Evolutionary conservation across 2,113 vertebrate genomes (phyloP), one percentile per base, ranked within the genome.

Genomic region (Rhineura floridana): DNA sequence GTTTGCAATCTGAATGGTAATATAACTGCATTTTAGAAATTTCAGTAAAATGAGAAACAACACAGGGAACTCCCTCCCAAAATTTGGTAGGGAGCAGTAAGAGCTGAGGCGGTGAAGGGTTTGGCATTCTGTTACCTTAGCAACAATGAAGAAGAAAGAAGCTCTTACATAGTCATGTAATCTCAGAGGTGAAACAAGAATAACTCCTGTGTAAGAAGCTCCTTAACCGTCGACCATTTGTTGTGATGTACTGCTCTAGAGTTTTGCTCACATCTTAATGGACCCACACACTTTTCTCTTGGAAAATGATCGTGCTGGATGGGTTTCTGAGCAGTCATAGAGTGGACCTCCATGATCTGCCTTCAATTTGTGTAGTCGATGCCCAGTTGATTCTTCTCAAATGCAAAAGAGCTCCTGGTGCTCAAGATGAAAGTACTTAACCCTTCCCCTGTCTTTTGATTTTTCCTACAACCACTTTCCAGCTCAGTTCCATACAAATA

Each of bases 41-140:
- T 67, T 42, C 50, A n/a, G 36, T 81, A n/a, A 42, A 72, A 62
- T 42, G 65, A 72, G 48, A 44, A 55, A 8, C 42, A 23, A 28
- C 73, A 48, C 8, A n/a, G 30, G 63, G 48, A n/a, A 13, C 42
- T 21, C 33, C 30, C 48, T 42, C 25, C 36, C 44, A 42, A 65
- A 70, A 65, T 75, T 42, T 69, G 48, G 48, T 46, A 46, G 17
- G 59, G 33, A 39, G 59, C 33, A 78, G 84, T 42, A 78, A 42
- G 42, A 46, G 17, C 17, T 83, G 44, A 80, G 28, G 48, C 19
- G 36, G 65, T 42, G 46, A 65, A 44, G 28, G 8, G 6, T 33
- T 33, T 82, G 62, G 76, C n/a, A 55, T 87, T 80, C 63, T 55
- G 85, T 87, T 87, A 76, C 85, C 76, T 80, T 87, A 52, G 76